Evolutionary conservation across 2,888 invertebrate genomes (phyloP), one percentile per base, ranked within the genome.

Genomic region (Tachina fera): DNA sequence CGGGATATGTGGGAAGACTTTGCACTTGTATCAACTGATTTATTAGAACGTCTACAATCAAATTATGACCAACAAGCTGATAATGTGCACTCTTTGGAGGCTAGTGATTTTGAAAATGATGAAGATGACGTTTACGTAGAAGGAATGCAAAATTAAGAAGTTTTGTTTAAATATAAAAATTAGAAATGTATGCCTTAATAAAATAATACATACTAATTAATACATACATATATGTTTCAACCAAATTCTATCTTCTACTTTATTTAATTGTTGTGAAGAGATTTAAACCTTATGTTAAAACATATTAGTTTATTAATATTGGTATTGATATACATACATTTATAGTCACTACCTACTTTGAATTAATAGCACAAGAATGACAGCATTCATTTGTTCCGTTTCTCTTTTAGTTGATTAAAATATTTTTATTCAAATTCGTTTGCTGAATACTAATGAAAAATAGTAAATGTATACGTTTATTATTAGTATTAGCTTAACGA

Each of bases 11-110:
- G 96, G 96, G 96, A 96, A 91, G 96, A 96, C 89, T 95, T 96
- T 89, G 95, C 96, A 1, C 94, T 94, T 19, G 96, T 96, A 0
- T 96, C 96, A 1, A 95, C 96, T 56, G 96, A 96, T 89, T 92
- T 96, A 82, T 90, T 96, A 86, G 96, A 96, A 90, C 90, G 92
- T 51, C 90, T 93, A 84, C 93, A 93, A 86, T 89, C 90, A 19
- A 90, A 89, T 53, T 90, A 90, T 49, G 90, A 91, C 6, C 90
- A 87, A 70, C 80, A 81, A 61, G 88, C 87, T 70, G 88, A 87
- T 13, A 80, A 72, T 51, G 65, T 76, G 43, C 53, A 60, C 16
- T 81, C 84, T n/a, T 58, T 83, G 47, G 83, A 76, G 13, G 9
- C 74, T 45, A 86, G 88, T 76, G 89, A 88, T 53, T 87, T 89